Evolutionary conservation across 35 echinoderm and acorn worm genomes (phyloP), one percentile per base, ranked within the genome.

Genomic region (Antedon bifida): DNA sequence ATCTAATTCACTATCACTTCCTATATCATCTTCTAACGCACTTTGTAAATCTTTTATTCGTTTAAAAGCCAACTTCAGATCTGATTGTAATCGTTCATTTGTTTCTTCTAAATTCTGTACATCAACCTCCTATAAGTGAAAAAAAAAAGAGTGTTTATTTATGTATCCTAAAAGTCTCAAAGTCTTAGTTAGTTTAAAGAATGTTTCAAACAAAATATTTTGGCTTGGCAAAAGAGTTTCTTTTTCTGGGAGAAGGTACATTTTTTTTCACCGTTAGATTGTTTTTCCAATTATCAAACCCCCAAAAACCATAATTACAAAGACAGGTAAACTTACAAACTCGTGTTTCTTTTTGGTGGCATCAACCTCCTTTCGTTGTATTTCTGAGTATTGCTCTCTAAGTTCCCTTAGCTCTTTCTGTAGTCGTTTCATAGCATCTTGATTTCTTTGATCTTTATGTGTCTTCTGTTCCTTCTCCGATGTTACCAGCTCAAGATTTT

Each of bases 31-130:
- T 79, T 97, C 90, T 23, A 97, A 28, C 17, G 94, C 90, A 21
- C 77, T 82, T 77, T 97, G 91, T 34, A 97, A 85, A 77, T 97
- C 94, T 9, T 82, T 77, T 51, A 97, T 97, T 44, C 94, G 76
- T 84, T 92, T 92, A 80, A 97, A 97, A 11, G 94, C 94, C 30
- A 97, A 81, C 46, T 97, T 97, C 33, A 97, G 46, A 56, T 97
- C 94, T 2, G 90, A 89, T 77, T 97, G 94, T 10, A 92, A 84
- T 31, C 86, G 86, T 33, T 89, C 87, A 36, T 92, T 83, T 21
- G 87, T 85, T 35, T 86, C 76, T 46, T 97, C 87, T 11, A 92
- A 34, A 33, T 81, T 75, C 44, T 92, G 87, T 34, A 92, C 85
- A 85, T 92, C 87, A 19, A 76, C 30, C 36, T 97, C 94, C 90